Percentiles rank a stretch among this genome's conserved stretches.
These are phyloP conservation scores for Drosophila pseudotalamancana DNA, from an alignment of 2,888 invertebrate species.

Conservation along the genomic window DNA sequence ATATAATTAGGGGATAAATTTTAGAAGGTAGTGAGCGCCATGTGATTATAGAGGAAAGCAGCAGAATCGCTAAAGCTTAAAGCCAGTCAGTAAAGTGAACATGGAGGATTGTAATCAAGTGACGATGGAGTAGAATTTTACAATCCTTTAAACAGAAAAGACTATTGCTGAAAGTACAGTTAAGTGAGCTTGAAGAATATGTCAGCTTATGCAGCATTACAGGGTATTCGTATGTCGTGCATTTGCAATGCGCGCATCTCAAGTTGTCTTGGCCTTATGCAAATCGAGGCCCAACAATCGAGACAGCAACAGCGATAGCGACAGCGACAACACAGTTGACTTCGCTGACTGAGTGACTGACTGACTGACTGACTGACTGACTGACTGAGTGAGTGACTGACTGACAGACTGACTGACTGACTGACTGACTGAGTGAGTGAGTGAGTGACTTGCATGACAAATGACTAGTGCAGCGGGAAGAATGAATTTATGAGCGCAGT, in stretches of 20 bases:
- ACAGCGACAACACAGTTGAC: slow-evolving; percentile 39
- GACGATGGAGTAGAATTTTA: too few relatives aligned
- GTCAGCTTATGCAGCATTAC: not conserved
- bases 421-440: slow-evolving; percentile 48
- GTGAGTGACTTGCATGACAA: slow-evolving; percentile 56
- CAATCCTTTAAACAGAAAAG: too few relatives aligned
- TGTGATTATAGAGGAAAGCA: too few relatives aligned
- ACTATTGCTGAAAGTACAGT: not conserved
- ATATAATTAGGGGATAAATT: too few relatives aligned
- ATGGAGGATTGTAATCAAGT: too few relatives aligned
- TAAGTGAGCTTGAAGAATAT: not conserved
- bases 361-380: slow-evolving; percentile 33
- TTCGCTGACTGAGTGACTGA: slow-evolving; percentile 40
- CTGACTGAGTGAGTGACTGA: too few relatives aligned
- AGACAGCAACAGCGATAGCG: slow-evolving; percentile 5
- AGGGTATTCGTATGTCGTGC: slow-evolving; percentile 24
- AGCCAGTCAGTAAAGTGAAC: too few relatives aligned
- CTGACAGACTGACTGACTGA: slow-evolving; percentile 19
- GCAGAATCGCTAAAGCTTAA: too few relatives aligned
- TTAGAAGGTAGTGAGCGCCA: too few relatives aligned
- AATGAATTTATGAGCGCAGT: slow-evolving; percentile 71
- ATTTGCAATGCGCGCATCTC: not conserved
- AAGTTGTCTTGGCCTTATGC: slow-evolving; percentile 58
- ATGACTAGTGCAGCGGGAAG: slow-evolving; percentile 46
- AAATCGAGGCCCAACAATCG: slow-evolving; percentile 49